These are phyloP conservation scores for Tiaroga cobitis DNA, from an alignment of 2,797 vertebrate genomes.

Conservation along the genomic window DNA sequence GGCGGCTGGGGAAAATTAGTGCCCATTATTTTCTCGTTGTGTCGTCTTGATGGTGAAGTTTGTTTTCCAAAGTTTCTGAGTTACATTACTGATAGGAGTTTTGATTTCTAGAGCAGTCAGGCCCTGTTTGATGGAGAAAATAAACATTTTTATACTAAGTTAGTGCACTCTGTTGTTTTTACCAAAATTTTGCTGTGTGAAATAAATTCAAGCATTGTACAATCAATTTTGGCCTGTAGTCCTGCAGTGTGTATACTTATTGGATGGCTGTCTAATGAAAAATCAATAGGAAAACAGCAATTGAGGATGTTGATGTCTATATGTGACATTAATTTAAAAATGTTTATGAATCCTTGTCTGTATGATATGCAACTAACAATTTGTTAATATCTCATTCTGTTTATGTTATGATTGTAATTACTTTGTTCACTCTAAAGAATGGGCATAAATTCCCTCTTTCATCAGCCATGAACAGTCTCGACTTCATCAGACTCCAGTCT, in stretches of 20 bases:
- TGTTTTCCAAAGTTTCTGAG: constrained; percentile 8
- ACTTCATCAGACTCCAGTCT: background rate
- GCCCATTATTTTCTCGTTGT: constrained; percentile 50
- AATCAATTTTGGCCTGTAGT: background rate
- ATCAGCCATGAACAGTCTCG: background rate
- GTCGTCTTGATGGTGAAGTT: constrained; percentile 33
- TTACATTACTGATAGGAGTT: constrained; percentile 17
- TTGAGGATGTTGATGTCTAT: background rate
- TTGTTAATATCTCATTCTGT: background rate
- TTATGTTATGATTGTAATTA: background rate
- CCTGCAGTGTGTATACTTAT: background rate
- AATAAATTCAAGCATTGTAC: background rate
- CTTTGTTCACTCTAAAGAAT: background rate
- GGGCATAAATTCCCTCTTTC: background rate
- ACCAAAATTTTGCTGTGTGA: background rate
- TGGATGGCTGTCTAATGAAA: background rate
- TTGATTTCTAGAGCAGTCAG: background rate
- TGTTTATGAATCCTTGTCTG: background rate
- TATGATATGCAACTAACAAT: background rate
- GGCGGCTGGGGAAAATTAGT: constrained; percentile 39
- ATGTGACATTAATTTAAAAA: background rate
- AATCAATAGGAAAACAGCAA: background rate
- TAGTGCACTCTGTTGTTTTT: background rate
- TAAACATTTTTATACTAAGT: background rate
- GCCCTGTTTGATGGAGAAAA: background rate